phyloP scores from a whole-genome alignment of 2,888 invertebrate species.

The Lasioglossum malachurum region DNA sequence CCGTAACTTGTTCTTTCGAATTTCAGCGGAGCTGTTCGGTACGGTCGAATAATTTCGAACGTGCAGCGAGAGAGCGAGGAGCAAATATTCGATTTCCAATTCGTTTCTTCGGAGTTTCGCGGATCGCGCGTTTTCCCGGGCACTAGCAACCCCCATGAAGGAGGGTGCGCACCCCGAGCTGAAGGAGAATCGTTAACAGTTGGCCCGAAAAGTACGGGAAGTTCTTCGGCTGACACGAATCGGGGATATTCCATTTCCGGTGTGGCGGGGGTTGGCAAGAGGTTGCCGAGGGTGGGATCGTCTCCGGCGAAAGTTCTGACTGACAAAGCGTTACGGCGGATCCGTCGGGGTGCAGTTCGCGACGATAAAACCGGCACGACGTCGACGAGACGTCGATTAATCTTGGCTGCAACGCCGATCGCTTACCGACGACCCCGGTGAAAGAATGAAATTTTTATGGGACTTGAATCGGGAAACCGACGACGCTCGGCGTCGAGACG shows the following conservation, averaged over 20 bases:
- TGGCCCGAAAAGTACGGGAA: conserved; percentile 61
- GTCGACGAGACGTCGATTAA: conserved; percentile 60
- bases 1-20: not conserved
- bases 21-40: not conserved
- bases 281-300: conserved; percentile 42
- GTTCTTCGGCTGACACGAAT: conserved; percentile 60
- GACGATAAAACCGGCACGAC: conserved; percentile 63
- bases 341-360: conserved; percentile 50
- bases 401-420: conserved; percentile 6
- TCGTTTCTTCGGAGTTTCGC: conserved; percentile 12
- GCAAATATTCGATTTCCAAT: conserved; percentile 16
- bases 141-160: conserved; percentile 9
- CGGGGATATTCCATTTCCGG: conserved; percentile 70
- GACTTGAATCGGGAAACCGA: not conserved
- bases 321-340: conserved; percentile 68
- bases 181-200: conserved; percentile 61
- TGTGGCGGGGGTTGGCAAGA: not conserved
- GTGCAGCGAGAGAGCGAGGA: not conserved
- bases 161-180: conserved; percentile 25
- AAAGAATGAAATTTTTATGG: conserved; percentile 5
- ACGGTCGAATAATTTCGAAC: not conserved
- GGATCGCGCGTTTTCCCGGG: not conserved
- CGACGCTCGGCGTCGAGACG: not conserved
- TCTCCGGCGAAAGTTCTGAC: conserved; percentile 60
- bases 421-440: not conserved